phyloP scores from a whole-genome alignment of 2,797 vertebrate species.

The Siniperca scherzeri region DNA sequence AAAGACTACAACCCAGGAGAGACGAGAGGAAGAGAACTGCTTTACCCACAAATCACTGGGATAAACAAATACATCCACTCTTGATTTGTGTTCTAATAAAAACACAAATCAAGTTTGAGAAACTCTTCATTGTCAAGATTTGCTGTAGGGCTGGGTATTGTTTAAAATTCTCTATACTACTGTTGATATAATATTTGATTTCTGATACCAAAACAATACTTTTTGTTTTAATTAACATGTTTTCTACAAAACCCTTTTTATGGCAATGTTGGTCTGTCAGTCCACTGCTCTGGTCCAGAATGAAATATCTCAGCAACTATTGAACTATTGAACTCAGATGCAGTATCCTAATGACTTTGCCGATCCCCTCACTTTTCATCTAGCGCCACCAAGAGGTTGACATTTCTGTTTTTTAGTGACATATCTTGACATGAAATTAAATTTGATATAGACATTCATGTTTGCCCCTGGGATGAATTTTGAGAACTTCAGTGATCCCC shows the following conservation, averaged over 20 bases:
- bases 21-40: not conserved
- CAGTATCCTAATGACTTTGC: not conserved
- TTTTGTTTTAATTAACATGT: not conserved
- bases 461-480: too few relatives aligned
- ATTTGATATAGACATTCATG: too few relatives aligned
- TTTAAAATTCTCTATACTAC: not conserved
- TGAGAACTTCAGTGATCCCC: not conserved
- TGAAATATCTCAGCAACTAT: not conserved
- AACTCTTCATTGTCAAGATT: not conserved
- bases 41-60: constrained; percentile 9
- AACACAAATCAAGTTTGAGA: not conserved
- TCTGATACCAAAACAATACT: not conserved
- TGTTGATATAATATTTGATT: not conserved
- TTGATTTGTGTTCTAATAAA: not conserved
- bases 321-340: not conserved
- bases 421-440: too few relatives aligned
- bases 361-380: not conserved
- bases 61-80: not conserved
- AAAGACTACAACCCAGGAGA: constrained; percentile 19
- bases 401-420: not conserved
- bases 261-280: not conserved
- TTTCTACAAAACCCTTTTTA: too few relatives aligned
- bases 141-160: not conserved
- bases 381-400: not conserved
- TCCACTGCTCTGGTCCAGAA: not conserved